Evolutionary conservation across 2,888 invertebrate species (phyloP).

Genomic region (Temnothorax ravouxi): DNA sequence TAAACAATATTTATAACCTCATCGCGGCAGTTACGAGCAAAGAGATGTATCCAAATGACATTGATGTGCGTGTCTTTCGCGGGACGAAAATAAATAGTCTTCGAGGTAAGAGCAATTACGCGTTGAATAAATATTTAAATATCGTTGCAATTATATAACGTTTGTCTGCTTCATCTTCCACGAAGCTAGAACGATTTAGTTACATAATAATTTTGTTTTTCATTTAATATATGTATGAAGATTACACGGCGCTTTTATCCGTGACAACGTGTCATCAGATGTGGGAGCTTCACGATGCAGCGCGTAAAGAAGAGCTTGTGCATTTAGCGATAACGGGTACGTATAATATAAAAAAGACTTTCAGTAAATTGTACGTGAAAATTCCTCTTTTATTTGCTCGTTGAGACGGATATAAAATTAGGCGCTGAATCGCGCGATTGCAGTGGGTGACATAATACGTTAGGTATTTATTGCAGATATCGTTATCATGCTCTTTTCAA

Average conservation of each 20-base stretch:
- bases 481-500: conserved; percentile 5
- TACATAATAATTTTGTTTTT: neutral
- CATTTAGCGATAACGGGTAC: conserved; percentile 91
- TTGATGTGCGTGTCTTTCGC: conserved; percentile 90
- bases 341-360: neutral
- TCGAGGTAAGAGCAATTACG: conserved; percentile 88
- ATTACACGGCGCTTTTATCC: conserved; percentile 91
- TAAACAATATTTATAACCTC: conserved; percentile 88
- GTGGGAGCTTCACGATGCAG: conserved; percentile 90
- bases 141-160: neutral
- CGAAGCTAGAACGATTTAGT: neutral
- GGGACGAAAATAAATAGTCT: conserved; percentile 91
- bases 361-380: neutral
- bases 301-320: conserved; percentile 89
- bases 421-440: conserved; percentile 7
- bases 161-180: neutral
- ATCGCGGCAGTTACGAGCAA: conserved; percentile 90
- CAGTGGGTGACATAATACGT: conserved; percentile 1
- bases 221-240: conserved; percentile 85
- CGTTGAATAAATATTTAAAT: neutral
- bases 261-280: conserved; percentile 92
- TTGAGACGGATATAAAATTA: neutral
- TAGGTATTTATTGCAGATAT: conserved; percentile 22
- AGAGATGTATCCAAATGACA: conserved; percentile 90
- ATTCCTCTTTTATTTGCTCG: neutral